Conservation (phyloP, 2,888 invertebrate genomes). For the Dolichomitus sp. region DNA sequence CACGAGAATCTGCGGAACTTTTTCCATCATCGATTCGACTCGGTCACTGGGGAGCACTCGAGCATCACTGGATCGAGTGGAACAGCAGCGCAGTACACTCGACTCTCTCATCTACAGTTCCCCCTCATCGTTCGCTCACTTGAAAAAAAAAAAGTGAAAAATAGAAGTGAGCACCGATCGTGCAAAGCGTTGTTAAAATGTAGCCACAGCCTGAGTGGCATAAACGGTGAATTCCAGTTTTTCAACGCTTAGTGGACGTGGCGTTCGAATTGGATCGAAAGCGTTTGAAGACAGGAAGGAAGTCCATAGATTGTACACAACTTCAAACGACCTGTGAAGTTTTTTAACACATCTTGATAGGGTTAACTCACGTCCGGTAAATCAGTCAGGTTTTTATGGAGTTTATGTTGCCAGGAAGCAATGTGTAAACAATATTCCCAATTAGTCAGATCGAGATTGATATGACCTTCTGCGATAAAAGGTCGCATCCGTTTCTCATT, state of each 20-base stretch:
- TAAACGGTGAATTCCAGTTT: constrained; percentile 24
- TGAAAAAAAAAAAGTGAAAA: constrained; percentile 20
- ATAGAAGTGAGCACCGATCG: constrained; percentile 27
- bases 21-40: constrained; percentile 80
- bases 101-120: constrained; percentile 35
- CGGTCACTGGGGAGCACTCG: constrained; percentile 77
- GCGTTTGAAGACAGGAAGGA: background rate
- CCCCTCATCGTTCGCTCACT: constrained; percentile 30
- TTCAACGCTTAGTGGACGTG: background rate
- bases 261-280: background rate
- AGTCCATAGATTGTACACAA: no score
- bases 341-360: background rate
- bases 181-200: constrained; percentile 60
- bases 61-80: constrained; percentile 42
- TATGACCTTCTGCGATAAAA: background rate
- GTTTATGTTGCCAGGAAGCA: background rate
- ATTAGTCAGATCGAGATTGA: background rate
- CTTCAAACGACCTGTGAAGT: background rate
- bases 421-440: background rate
- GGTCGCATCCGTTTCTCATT: background rate
- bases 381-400: background rate
- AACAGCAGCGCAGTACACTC: constrained; percentile 25
- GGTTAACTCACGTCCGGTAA: background rate
- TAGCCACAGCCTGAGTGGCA: constrained; percentile 27
- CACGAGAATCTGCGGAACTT: constrained; percentile 79